Percentiles rank a stretch among this genome's conserved stretches.
Evolutionary conservation across 2,888 invertebrate genomes (phyloP).

Genomic region (Cactoblastis cactorum): DNA sequence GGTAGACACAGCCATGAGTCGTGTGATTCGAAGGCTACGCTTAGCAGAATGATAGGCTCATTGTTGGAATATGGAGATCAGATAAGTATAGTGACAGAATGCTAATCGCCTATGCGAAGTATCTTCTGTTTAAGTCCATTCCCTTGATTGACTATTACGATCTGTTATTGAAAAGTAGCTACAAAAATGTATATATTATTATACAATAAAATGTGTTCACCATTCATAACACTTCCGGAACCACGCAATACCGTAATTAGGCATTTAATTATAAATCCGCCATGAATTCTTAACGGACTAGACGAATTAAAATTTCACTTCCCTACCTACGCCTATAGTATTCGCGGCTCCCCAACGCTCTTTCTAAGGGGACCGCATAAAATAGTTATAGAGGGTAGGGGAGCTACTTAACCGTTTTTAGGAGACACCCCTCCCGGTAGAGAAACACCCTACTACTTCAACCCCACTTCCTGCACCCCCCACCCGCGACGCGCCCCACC

Average conservation of each 20-base stretch:
- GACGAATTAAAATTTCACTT: conserved; percentile 77
- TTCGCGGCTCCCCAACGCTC: conserved; percentile 73
- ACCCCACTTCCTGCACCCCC: conserved; percentile 69
- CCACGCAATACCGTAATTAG: conserved; percentile 68
- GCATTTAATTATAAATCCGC: conserved; percentile 74
- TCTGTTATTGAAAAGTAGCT: too few species aligned
- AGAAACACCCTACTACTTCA: conserved; percentile 66
- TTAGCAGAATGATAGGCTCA: too few species aligned
- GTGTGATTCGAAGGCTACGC: too few species aligned
- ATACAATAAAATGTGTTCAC: conserved; percentile 41
- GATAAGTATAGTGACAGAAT: too few species aligned
- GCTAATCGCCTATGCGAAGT: too few species aligned
- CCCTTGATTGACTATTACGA: too few species aligned
- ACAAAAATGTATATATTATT: conserved; percentile 15
- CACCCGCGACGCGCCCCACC: conserved; percentile 43
- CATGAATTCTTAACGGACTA: conserved; percentile 76
- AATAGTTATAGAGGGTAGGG: conserved; percentile 77
- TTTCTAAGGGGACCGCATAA: conserved; percentile 79
- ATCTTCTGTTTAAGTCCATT: too few species aligned
- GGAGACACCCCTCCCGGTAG: conserved; percentile 73
- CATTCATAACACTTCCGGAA: conserved; percentile 48
- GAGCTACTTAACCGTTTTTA: conserved; percentile 80
- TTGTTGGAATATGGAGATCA: too few species aligned
- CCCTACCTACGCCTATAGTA: conserved; percentile 63
- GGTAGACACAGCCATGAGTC: too few species aligned